Evolutionary conservation across 2,797 vertebrate genomes (phyloP).

Genomic region (Petrocephalus sullivani): DNA sequence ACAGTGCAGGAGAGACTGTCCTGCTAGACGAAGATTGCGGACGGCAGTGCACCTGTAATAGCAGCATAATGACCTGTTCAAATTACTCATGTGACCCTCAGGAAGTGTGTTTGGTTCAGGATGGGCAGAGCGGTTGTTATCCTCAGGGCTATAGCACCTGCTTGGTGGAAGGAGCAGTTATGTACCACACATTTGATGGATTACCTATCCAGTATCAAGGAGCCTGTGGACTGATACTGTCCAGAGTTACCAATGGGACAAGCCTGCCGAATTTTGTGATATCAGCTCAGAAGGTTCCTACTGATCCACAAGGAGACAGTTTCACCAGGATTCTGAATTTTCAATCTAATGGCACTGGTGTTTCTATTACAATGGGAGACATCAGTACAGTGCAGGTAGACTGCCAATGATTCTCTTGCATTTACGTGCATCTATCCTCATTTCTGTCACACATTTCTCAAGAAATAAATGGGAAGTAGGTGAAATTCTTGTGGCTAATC

Average conservation of each 20-base stretch:
- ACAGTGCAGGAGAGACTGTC: constrained; percentile 44
- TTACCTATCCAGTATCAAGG: constrained; percentile 51
- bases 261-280: constrained; percentile 39
- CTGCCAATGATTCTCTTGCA: not conserved
- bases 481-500: not conserved
- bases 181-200: constrained; percentile 57
- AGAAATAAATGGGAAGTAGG: not conserved
- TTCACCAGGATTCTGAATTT: constrained; percentile 48
- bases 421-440: not conserved
- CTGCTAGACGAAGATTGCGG: constrained; percentile 44
- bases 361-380: constrained; percentile 41
- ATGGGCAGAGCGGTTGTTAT: constrained; percentile 50
- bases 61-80: constrained; percentile 35
- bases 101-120: constrained; percentile 33
- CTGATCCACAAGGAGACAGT: not conserved
- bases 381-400: constrained; percentile 45
- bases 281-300: constrained; percentile 46
- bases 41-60: constrained; percentile 47
- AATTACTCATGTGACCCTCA: constrained; percentile 31
- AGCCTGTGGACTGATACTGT: constrained; percentile 50
- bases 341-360: constrained; percentile 39
- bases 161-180: constrained; percentile 43
- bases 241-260: constrained; percentile 42
- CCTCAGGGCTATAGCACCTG: constrained; percentile 45
- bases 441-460: not conserved